Conservation (phyloP, 2,797 vertebrate species). For the Catharus ustulatus region DNA sequence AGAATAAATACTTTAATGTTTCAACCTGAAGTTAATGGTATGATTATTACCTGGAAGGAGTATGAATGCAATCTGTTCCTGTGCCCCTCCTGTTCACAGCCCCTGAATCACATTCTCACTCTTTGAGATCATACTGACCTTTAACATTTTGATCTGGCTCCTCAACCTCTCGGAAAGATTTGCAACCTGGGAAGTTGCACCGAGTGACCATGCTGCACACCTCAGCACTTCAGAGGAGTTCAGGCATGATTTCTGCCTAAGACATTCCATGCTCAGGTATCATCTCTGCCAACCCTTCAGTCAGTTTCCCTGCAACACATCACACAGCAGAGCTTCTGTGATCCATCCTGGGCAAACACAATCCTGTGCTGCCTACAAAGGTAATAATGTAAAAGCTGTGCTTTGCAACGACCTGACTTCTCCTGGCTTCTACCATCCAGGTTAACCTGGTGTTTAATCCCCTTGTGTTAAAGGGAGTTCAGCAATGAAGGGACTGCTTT, state of each 20-base stretch:
- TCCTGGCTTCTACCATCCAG: neutral
- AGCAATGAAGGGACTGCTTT: neutral
- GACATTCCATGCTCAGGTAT: neutral
- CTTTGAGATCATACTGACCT: neutral
- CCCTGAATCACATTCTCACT: neutral
- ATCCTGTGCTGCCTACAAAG: neutral
- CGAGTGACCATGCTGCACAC: neutral
- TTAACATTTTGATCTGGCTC: neutral
- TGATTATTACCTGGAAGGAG: neutral
- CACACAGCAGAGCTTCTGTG: neutral
- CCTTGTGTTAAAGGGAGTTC: neutral
- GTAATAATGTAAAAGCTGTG: neutral
- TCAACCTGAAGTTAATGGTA: neutral
- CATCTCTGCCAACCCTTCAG: neutral
- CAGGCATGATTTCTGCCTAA: neutral
- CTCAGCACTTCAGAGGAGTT: neutral
- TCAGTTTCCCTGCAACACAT: neutral
- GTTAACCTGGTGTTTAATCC: neutral
- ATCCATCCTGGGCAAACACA: accelerated
- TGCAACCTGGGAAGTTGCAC: neutral
- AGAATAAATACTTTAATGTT: neutral
- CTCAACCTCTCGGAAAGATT: neutral
- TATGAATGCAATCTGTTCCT: neutral
- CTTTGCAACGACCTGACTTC: neutral
- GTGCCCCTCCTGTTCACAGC: neutral